Base-by-base conservation (phyloP, 1,140 invertebrate genomes). In the Aricia agestis region DNA sequence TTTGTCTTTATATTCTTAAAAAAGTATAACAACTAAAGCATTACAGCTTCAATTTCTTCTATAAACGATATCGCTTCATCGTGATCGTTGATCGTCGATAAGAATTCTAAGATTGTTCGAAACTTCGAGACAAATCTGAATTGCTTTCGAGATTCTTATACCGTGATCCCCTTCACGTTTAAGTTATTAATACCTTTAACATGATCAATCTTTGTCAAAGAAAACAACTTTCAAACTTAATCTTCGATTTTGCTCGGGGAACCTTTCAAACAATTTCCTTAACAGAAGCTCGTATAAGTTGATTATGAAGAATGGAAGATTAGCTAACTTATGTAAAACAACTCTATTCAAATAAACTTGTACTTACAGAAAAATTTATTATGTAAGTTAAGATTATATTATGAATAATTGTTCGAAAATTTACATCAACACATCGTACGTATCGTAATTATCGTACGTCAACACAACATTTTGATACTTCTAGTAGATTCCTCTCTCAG, bases 211-310 rank as follows among this genome's bases (percentile, higher is more conserved):
- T 41, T 25, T 61, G 19, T 61, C 67, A 80, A 81, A 84, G 77
- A 82, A 86, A 81, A 76, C 68, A 61, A 77, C 79, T 84, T 84
- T 84, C 82, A 82, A 82, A 74, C 72, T 78, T 72, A 71, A 68
- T 73, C 72, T 77, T 81, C 76, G 72, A 83, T 82, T 79, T 76
- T 73, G 76, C 74, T 82, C 79, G 42, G 32, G 36, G 66, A 78
- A 76, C 74, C 73, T 79, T 70, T 70, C 57, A 70, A 76, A 75
- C 65, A 70, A 19, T 63, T 10, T 18, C 17, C 59, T 18, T 19
- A 11, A 19, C 59, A 19, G 18, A 66, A 69, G 76, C 18, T 18
- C 11, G 18, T 17, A 2, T 19, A 6, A 19, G 59, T 63, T 63
- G 74, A 71, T 69, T 73, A 70, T 74, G 68, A 71, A 73, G 76